Evolutionary conservation across 2,888 invertebrate species (phyloP).

Genomic region (Pyrrhosoma nymphula): DNA sequence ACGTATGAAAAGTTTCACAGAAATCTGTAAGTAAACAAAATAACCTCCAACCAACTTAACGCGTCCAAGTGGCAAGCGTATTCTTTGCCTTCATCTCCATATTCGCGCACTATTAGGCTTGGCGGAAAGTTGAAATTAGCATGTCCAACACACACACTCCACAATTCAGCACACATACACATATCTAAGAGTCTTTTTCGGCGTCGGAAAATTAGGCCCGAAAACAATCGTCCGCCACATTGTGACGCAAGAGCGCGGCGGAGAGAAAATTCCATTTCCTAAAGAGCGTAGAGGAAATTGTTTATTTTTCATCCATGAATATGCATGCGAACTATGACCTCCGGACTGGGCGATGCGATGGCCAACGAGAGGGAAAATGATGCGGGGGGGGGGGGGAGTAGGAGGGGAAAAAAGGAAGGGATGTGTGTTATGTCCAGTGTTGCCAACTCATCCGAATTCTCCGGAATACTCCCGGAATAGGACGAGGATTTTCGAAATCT

Average conservation of each 20-base stretch:
- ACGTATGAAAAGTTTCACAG: too few species aligned
- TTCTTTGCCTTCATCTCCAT: neutral
- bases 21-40: too few species aligned
- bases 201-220: neutral
- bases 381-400: neutral
- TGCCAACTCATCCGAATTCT: too few species aligned
- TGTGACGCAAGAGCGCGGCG: neutral
- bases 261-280: neutral
- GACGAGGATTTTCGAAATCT: too few species aligned
- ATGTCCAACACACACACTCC: neutral
- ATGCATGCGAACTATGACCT: slow-evolving; percentile 18
- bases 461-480: too few species aligned
- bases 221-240: neutral
- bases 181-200: neutral
- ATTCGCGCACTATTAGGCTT: neutral
- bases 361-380: slow-evolving; percentile 4
- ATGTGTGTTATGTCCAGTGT: too few species aligned
- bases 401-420: neutral
- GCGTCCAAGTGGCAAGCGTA: neutral
- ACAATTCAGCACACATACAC: neutral
- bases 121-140: neutral
- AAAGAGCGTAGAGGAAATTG: neutral
- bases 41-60: too few species aligned
- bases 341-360: neutral
- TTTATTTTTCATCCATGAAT: neutral